phyloP scores from a whole-genome alignment of 2,888 invertebrate genomes.

The Synergus itoensis region DNA sequence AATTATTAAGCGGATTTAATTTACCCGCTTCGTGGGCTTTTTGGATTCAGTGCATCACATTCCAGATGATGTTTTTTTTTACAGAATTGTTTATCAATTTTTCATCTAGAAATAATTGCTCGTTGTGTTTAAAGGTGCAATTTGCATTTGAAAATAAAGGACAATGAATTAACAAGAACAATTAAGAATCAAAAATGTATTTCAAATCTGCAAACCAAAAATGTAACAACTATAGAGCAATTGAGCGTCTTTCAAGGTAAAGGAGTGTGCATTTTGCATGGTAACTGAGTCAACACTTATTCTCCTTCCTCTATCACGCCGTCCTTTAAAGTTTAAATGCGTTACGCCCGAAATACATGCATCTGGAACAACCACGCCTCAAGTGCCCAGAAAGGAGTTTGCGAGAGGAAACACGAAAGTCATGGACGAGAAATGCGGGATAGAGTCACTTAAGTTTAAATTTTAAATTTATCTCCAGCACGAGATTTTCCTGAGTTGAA shows the following conservation, averaged over 20 bases:
- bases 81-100: background rate
- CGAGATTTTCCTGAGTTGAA: conserved; percentile 60
- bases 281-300: conserved; percentile 15
- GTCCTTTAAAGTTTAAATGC: conserved; percentile 54
- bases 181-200: background rate
- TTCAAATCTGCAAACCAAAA: background rate
- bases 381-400: conserved; percentile 58
- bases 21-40: conserved; percentile 58
- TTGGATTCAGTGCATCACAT: conserved; percentile 6
- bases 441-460: conserved; percentile 69
- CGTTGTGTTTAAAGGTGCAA: background rate
- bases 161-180: background rate
- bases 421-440: conserved; percentile 57
- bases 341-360: conserved; percentile 65
- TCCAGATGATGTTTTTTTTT: background rate
- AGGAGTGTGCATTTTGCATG: background rate
- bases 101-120: no score
- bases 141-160: background rate
- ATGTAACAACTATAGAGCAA: background rate
- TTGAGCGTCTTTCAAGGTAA: background rate
- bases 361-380: conserved; percentile 67
- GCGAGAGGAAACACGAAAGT: conserved; percentile 44
- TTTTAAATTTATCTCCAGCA: conserved; percentile 67
- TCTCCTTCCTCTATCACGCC: conserved; percentile 41
- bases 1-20: conserved; percentile 72